Conservation (phyloP, 2,113 vertebrate genomes). For the Nothoprocta perdicaria region DNA sequence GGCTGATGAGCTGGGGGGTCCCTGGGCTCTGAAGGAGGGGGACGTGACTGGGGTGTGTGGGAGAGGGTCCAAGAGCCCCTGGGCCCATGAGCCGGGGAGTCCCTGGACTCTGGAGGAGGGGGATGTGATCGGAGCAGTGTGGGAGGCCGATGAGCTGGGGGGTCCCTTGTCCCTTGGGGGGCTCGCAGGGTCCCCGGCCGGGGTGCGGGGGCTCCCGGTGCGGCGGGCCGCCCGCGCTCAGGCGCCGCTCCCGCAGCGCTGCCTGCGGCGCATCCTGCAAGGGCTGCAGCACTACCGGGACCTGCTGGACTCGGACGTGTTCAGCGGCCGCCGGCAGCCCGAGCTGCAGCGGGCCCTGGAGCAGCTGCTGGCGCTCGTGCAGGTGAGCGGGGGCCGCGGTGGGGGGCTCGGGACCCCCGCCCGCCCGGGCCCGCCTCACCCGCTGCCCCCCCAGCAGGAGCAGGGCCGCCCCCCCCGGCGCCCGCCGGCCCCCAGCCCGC, state of each 20-base stretch:
- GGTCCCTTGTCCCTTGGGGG: fast-evolving
- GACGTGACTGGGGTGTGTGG: neutral
- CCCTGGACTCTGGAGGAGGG: too few relatives aligned
- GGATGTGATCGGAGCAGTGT: too few relatives aligned
- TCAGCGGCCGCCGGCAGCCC: neutral
- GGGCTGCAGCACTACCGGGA: conserved; percentile 72
- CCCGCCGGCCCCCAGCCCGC: neutral
- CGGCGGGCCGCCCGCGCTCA: neutral
- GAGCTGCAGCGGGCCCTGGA: neutral
- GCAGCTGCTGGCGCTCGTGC: neutral
- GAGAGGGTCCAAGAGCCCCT: too few relatives aligned
- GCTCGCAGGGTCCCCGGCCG: too few relatives aligned
- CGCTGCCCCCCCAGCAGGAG: conserved; percentile 2
- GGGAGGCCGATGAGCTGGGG: too few relatives aligned
- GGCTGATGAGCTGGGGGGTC: too few relatives aligned
- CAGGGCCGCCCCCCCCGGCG: neutral
- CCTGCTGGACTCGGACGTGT: conserved; percentile 70
- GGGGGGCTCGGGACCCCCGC: too few relatives aligned
- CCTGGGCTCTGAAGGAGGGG: too few relatives aligned
- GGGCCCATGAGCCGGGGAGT: fast-evolving
- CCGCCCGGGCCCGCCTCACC: neutral
- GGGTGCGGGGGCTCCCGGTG: fast-evolving
- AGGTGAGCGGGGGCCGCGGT: neutral
- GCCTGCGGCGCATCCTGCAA: conserved; percentile 70
- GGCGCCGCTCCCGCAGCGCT: conserved; percentile 23